phyloP scores from a whole-genome alignment of 2,888 invertebrate genomes.

The Latheticus oryzae region DNA sequence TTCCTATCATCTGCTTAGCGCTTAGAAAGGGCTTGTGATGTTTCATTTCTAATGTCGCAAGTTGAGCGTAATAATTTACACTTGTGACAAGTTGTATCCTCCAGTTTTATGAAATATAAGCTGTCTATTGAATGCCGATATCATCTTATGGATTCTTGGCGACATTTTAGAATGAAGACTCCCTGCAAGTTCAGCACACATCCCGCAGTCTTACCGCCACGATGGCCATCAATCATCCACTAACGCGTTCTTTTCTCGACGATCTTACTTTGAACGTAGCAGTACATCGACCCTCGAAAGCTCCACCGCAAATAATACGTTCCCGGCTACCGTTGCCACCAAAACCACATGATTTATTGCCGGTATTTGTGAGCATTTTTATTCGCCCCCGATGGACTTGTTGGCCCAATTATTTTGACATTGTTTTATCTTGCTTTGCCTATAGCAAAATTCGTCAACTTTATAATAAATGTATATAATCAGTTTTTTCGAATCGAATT shows the following conservation, averaged over 20 bases:
- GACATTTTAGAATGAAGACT: constrained; percentile 33
- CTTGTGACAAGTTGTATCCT: constrained; percentile 28
- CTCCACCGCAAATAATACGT: constrained; percentile 33
- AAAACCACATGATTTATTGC: constrained; percentile 35
- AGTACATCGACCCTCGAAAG: constrained; percentile 33
- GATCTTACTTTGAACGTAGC: constrained; percentile 25
- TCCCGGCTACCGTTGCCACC: constrained; percentile 35
- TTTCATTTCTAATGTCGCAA: constrained; percentile 2
- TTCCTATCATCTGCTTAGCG: constrained; percentile 5
- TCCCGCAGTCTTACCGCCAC: constrained; percentile 34
- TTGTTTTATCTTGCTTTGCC: constrained; percentile 16
- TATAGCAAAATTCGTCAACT: constrained; percentile 3
- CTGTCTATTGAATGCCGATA: constrained; percentile 34
- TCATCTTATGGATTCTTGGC: constrained; percentile 26
- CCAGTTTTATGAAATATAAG: constrained; percentile 22
- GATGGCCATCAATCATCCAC: constrained; percentile 40
- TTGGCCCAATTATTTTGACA: constrained; percentile 23
- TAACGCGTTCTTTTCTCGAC: constrained; percentile 31
- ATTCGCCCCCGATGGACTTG: constrained; percentile 1
- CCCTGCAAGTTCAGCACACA: constrained; percentile 28
- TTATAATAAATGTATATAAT: constrained; percentile 23
- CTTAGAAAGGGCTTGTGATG: background rate
- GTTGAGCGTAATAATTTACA: constrained; percentile 25
- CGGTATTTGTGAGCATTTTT: constrained; percentile 22
- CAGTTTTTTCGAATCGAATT: constrained; percentile 19